Percentiles rank a stretch among this genome's conserved stretches.
These are phyloP conservation scores for Noctilio leporinus DNA, from an alignment of 2,113 vertebrate species.

Conservation along the genomic window DNA sequence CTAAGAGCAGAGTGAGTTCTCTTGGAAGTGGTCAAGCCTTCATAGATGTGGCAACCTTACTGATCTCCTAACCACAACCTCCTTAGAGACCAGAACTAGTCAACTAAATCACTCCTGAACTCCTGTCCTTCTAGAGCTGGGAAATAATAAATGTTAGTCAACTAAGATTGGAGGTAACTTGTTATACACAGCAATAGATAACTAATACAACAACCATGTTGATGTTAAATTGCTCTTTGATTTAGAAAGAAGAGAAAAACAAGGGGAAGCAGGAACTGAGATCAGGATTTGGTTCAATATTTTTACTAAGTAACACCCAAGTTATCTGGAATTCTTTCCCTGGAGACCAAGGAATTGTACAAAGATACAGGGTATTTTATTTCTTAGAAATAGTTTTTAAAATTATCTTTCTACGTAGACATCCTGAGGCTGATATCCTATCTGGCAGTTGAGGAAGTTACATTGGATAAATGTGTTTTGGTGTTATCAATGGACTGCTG, in stretches of 20 bases:
- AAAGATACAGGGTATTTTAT: background rate
- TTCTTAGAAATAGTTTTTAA: slow-evolving; percentile 1
- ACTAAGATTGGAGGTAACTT: background rate
- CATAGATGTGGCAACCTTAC: background rate
- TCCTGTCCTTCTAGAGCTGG: background rate
- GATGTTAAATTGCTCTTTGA: background rate
- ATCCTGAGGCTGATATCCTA: background rate
- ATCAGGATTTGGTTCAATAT: background rate
- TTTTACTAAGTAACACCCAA: background rate
- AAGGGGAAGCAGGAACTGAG: background rate
- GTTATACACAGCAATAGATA: background rate
- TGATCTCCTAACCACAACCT: background rate
- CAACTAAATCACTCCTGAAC: background rate
- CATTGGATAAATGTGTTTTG: background rate
- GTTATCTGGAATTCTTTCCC: background rate
- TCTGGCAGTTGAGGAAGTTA: background rate
- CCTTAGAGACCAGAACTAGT: background rate
- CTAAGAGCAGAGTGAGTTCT: background rate
- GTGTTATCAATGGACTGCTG: background rate
- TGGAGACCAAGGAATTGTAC: background rate
- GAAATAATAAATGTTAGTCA: background rate
- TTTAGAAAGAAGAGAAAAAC: background rate
- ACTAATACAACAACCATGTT: background rate
- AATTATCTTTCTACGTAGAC: background rate
- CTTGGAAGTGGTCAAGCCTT: background rate